These are phyloP conservation scores for Dendrocincla tyrannina DNA, from an alignment of 2,797 vertebrate species.

Conservation along the genomic window DNA sequence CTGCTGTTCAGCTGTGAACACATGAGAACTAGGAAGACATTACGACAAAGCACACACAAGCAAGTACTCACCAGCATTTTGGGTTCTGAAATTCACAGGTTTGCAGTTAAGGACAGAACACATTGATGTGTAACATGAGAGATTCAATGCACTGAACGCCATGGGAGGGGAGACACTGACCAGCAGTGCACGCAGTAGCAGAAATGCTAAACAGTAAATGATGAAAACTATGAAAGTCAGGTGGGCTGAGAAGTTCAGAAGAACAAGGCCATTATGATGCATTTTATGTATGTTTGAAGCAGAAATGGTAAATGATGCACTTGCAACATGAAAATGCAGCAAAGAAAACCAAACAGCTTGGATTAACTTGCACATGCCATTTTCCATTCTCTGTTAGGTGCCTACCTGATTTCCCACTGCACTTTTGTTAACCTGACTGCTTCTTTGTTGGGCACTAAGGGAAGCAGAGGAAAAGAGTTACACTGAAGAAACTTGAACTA, in stretches of 20 bases:
- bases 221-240: conserved; percentile 17
- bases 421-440: conserved; percentile 91
- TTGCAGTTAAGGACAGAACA: conserved; percentile 40
- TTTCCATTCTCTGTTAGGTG: conserved; percentile 56
- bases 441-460: conserved; percentile 92
- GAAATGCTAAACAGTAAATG: conserved; percentile 13
- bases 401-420: conserved; percentile 93
- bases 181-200: conserved; percentile 46
- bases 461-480: conserved; percentile 71
- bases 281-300: conserved; percentile 16
- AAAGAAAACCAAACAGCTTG: conserved; percentile 55
- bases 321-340: conserved; percentile 41
- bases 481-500: conserved; percentile 51
- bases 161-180: background rate
- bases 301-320: conserved; percentile 39
- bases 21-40: conserved; percentile 53
- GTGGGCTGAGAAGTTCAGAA: conserved; percentile 29
- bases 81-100: conserved; percentile 55
- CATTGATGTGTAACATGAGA: background rate
- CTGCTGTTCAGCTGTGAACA: conserved; percentile 60
- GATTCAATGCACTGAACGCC: background rate
- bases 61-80: conserved; percentile 61
- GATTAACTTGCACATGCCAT: conserved; percentile 50
- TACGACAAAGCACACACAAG: conserved; percentile 39
- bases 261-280: conserved; percentile 1